A percentile compares a stretch with the other conserved stretches of the same genome.
Conservation (phyloP, 2,797 vertebrate genomes). For the Tokudaia tokunoshimensis region DNA sequence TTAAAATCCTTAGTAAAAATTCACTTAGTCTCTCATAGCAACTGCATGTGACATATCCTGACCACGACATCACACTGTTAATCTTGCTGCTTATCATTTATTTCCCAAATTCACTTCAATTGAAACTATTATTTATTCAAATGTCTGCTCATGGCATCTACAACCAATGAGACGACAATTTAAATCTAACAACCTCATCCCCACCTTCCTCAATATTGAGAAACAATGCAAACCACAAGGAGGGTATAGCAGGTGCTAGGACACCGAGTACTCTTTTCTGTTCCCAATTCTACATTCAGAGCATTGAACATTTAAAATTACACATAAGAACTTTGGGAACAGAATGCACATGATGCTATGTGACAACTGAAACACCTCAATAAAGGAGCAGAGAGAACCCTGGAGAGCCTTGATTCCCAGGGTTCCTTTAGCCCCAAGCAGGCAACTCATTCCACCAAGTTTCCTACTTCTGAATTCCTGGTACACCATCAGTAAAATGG, state of each 20-base stretch:
- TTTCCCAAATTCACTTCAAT: neutral
- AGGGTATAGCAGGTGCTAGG: neutral
- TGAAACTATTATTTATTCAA: neutral
- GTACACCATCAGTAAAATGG: neutral
- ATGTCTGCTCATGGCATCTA: neutral
- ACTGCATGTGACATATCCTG: neutral
- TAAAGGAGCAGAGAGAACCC: neutral
- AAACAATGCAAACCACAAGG: neutral
- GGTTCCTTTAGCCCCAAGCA: neutral
- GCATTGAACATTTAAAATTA: neutral
- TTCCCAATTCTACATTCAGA: neutral
- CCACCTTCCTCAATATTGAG: neutral
- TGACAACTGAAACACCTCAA: rapidly evolving
- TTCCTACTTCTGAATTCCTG: neutral
- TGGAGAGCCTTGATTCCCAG: neutral
- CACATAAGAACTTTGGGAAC: neutral
- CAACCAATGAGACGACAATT: neutral
- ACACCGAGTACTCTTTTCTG: neutral
- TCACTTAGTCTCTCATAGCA: rapidly evolving
- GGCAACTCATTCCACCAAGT: neutral
- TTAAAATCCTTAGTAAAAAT: neutral
- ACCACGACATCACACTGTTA: rapidly evolving
- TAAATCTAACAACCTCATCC: neutral
- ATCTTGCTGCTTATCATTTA: too few relatives aligned
- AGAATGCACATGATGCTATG: neutral